Base-by-base conservation (phyloP, 1,140 invertebrate genomes). In the Lepidurus arcticus region DNA sequence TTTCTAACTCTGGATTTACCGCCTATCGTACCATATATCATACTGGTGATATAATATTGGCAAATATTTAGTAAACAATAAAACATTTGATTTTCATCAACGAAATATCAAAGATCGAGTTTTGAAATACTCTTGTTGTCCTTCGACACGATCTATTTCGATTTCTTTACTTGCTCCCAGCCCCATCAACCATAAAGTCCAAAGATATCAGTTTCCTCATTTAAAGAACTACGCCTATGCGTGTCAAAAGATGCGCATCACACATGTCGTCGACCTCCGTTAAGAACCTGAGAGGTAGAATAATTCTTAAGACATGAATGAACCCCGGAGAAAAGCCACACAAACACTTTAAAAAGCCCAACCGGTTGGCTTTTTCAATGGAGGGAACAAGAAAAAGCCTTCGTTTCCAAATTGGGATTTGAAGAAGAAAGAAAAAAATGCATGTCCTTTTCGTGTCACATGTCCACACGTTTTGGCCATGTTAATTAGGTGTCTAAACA, bases 381-480 rank as follows among this genome's bases (percentile, higher is more conserved):
- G 10, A 6, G 6, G 47, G 47, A 65, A 9, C 11, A 21, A 65
- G 21, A 65, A 47, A 16, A 21, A 65, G 21, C 53, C 53, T 65
- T 65, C n/a, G 5, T 65, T 65, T 65, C 53, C 53, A 21, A 65
- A 65, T 65, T 65, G 16, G 53, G 53, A 65, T 65, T 65, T 65
- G 53, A 65, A 65, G 53, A 21, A 16, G 53, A 65, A 65, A 65
- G 21, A 65, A 65, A 65, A 34, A 34, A 34, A 34, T 34, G 34
- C 7, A 4, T 65, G 21, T 0, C 53, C 53, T 65, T 65, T 65
- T 65, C 53, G 13, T 65, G 53, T 21, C 53, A n/a, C 21, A 16
- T 65, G 53, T 65, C 53, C 53, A 65, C 53, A 65, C 53, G 53
- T 65, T 65, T 7, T 21, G 6, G 21, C 16, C 53, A 65, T 65